phyloP scores from a whole-genome alignment of 2,797 vertebrate genomes.

The Neosilurus hyrtlii region DNA sequence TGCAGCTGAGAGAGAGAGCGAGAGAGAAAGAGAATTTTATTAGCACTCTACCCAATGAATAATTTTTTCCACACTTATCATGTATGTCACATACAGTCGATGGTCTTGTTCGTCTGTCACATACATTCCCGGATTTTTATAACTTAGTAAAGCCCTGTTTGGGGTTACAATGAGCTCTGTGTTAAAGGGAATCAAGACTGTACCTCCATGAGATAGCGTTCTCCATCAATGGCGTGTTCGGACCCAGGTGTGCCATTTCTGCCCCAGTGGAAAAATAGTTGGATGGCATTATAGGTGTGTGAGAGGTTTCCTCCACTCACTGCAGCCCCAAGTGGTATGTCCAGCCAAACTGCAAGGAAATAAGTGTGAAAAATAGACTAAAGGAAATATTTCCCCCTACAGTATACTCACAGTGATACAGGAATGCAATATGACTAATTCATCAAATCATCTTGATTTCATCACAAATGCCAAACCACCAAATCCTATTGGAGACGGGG shows the following conservation, averaged over 20 bases:
- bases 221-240: slow-evolving; percentile 86
- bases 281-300: slow-evolving; percentile 71
- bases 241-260: slow-evolving; percentile 68
- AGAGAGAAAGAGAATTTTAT: neutral
- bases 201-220: slow-evolving; percentile 90
- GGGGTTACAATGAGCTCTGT: neutral
- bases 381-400: neutral
- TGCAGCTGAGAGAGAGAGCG: slow-evolving; percentile 74
- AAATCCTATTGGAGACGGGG: too few relatives aligned
- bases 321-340: slow-evolving; percentile 53
- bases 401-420: neutral
- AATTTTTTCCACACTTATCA: neutral
- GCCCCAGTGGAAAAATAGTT: slow-evolving; percentile 91
- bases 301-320: slow-evolving; percentile 72
- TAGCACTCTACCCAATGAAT: neutral
- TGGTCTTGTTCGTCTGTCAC: too few relatives aligned
- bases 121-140: neutral
- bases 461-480: too few relatives aligned
- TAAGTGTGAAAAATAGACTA: neutral
- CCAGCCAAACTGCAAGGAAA: slow-evolving; percentile 71
- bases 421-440: neutral
- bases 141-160: neutral
- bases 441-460: too few relatives aligned
- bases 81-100: too few relatives aligned
- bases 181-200: slow-evolving; percentile 2